Conservation (phyloP, 2,888 invertebrate genomes). For the Smittia aterrima region DNA sequence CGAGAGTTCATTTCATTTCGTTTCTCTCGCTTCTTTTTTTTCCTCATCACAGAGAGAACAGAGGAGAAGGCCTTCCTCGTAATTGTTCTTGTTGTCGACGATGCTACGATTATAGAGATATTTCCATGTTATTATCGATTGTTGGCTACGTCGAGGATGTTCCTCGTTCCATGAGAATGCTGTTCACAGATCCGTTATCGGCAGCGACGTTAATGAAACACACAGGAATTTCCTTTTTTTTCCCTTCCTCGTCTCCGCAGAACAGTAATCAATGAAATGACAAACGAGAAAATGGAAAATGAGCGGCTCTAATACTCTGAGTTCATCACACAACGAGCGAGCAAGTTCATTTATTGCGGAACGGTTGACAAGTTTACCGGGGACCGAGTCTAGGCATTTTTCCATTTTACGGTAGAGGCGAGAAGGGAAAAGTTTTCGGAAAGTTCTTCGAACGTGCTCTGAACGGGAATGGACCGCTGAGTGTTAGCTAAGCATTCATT, state of each 20-base stretch:
- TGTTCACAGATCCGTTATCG: not conserved
- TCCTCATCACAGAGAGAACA: too few species aligned
- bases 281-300: constrained; percentile 27
- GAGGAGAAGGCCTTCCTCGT: not conserved
- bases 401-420: not conserved
- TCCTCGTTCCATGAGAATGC: not conserved
- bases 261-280: constrained; percentile 8
- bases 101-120: constrained; percentile 13
- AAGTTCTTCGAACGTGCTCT: constrained; percentile 19
- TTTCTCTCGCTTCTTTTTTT: not conserved
- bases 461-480: not conserved
- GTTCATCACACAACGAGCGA: not conserved
- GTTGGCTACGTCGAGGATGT: not conserved
- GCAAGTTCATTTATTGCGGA: not conserved
- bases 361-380: not conserved
- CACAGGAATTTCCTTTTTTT: not conserved
- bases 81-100: not conserved
- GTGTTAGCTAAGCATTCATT: too few species aligned
- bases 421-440: not conserved
- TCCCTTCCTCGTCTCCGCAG: not conserved
- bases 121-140: not conserved
- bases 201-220: not conserved
- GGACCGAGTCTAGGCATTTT: not conserved
- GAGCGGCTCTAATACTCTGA: not conserved
- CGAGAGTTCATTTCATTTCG: not conserved